Percentiles rank a stretch among this genome's conserved stretches.
These are phyloP conservation scores for Phoenoteleia sp. DNA, from an alignment of 2,888 invertebrate species.

Conservation along the genomic window DNA sequence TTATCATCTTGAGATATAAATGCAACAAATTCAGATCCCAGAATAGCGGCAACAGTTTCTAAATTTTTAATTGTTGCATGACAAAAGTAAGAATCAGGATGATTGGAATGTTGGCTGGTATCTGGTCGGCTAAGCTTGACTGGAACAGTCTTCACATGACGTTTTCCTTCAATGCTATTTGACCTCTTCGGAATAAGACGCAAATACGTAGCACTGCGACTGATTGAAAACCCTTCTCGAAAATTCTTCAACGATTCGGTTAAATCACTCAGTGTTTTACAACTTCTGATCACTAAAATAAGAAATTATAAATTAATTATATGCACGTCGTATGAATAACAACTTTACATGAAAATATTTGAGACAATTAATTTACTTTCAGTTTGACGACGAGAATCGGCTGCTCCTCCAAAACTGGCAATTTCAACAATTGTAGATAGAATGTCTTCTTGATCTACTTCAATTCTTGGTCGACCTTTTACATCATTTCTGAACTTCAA, in stretches of 20 bases:
- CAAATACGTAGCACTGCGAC: conserved; percentile 76
- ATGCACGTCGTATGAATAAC: too few species aligned
- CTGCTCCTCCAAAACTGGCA: conserved; percentile 76
- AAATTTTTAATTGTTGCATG: conserved; percentile 74
- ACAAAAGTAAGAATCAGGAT: conserved; percentile 73
- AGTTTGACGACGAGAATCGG: conserved; percentile 40
- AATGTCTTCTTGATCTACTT: conserved; percentile 77
- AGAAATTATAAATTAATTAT: conserved; percentile 23
- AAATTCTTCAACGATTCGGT: conserved; percentile 4
- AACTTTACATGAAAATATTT: neutral
- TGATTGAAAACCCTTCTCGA: conserved; percentile 22
- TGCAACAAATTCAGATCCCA: conserved; percentile 74
- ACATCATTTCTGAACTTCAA: conserved; percentile 24
- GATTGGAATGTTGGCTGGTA: conserved; percentile 60
- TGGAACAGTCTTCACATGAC: conserved; percentile 80
- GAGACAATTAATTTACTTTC: conserved; percentile 47
- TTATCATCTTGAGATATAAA: conserved; percentile 81
- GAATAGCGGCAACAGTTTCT: conserved; percentile 73
- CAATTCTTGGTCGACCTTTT: conserved; percentile 75
- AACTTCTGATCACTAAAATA: conserved; percentile 38
- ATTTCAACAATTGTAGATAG: conserved; percentile 80
- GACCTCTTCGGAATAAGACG: conserved; percentile 74
- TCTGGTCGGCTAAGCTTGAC: conserved; percentile 73
- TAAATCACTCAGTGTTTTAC: conserved; percentile 23
- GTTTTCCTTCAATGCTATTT: conserved; percentile 76